Evolutionary conservation across 2,113 vertebrate species (phyloP), one percentile per base, ranked within the genome.

Genomic region (Alectura lathami): DNA sequence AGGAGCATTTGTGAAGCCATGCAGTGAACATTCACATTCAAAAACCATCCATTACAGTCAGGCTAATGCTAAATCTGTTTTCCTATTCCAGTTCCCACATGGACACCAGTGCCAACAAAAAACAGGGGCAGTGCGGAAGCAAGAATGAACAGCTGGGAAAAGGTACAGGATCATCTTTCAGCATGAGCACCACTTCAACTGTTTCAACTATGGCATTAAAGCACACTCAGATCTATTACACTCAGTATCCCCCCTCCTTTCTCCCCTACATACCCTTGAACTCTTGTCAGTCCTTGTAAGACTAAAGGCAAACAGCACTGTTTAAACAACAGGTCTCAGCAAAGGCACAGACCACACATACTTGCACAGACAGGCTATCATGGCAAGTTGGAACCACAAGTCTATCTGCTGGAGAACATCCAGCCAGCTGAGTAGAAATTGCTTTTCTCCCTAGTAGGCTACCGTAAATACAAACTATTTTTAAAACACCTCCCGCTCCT

Each of bases 251-350:
- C 47, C 48, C 42, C 54, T 62, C 24, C 53, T 29, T 91, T 95
- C 95, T 86, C 92, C 88, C 40, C 94, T 86, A 86, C 51, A 75
- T 56, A 83, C 56, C 95, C 95, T 96, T 96, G 94, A 96, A 94
- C 82, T 93, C 64, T 13, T 34, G 14, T 77, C 76, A 78, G 80
- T n/a, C 38, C 83, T 56, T 67, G 50, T 60, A 81, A 14, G 14
- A 57, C 43, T 66, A 48, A 73, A 93, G 24, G 76, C 78, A 86
- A 91, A 93, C 78, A 89, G 32, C 22, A 53, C 26, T 12, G 43
- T 82, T 88, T 90, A 59, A 95, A 2, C 18, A 95, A 67, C 80
- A 95, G 56, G 29, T 62, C 69, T 74, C 17, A 86, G 51, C 76
- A 81, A 86, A 79, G 17, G 48, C 48, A 90, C 42, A 86, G 34